A percentile compares a stretch with the other conserved stretches of the same genome.
These are phyloP conservation scores for Ammospiza nelsoni DNA, from an alignment of 2,113 vertebrate species.

Conservation along the genomic window DNA sequence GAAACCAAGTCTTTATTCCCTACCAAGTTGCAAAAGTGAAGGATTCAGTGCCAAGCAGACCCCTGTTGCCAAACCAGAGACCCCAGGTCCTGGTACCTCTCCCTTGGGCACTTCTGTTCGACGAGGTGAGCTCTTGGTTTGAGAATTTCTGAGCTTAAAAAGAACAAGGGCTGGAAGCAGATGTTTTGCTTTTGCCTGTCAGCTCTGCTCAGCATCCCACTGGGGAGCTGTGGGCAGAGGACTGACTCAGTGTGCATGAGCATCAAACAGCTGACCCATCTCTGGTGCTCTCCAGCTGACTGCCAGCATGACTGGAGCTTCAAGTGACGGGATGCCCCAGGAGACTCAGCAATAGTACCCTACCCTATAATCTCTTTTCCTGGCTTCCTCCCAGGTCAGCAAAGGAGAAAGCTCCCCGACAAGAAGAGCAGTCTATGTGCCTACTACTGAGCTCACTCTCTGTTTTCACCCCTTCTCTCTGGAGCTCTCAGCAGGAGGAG, in stretches of 20 bases:
- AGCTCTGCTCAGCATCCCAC: conserved; percentile 3
- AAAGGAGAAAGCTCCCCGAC: neutral
- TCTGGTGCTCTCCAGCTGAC: neutral
- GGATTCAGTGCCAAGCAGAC: neutral
- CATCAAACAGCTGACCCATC: neutral
- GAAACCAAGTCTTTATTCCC: neutral
- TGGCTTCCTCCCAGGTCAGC: neutral
- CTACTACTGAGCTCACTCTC: neutral
- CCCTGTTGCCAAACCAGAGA: neutral
- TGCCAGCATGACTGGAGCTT: neutral
- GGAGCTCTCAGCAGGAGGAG: neutral
- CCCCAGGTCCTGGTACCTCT: neutral
- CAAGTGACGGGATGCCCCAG: neutral
- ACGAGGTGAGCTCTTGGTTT: neutral
- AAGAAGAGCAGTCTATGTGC: neutral
- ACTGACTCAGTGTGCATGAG: conserved; percentile 1
- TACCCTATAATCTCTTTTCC: neutral
- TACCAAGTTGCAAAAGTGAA: neutral
- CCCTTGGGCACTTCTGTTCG: neutral
- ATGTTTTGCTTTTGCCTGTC: neutral
- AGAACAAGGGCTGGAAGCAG: conserved; percentile 9
- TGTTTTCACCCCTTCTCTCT: neutral
- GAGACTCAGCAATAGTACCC: neutral
- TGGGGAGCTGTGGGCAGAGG: neutral
- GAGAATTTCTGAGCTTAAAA: neutral